Base-by-base conservation (phyloP, 2,113 vertebrate genomes). In the Aramus guarauna region DNA sequence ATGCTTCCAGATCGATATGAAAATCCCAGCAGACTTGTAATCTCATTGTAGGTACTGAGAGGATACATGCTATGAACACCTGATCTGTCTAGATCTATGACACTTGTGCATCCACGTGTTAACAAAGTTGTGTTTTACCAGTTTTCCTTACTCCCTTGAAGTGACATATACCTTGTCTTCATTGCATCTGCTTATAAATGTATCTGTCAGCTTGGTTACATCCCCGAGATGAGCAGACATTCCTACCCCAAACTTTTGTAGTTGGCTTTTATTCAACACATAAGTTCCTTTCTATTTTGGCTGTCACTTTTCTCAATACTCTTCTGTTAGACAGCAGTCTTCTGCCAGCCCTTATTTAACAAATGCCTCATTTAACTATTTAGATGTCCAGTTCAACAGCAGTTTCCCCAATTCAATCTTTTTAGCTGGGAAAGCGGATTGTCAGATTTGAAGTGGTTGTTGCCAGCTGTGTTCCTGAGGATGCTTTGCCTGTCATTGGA, bases 401-500 rank as follows among this genome's bases (percentile, higher is more conserved):
- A 0, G 48, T 60, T 84, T 55, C 37, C 79, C 47, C 5, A 0
- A 14, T 71, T 58, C 43, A 5, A 1, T 36, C 37, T 41, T 50
- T 91, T 32, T 5, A 26, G 18, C n/a, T 52, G 0, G 3, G 1
- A 34, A 37, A 37, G 21, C 4, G 1, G 10, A 45, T 43, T 48
- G 47, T 29, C n/a, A 12, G 4, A 3, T 27, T 43, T 5, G 19
- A 53, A 26, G 26, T 24, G n/a, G 11, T 27, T 36, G 3, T 16
- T 63, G 39, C 83, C 88, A 60, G 29, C 68, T 69, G 7, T 69
- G 59, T 74, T 82, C 80, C 84, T 30, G 62, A 47, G 79, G 92
- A 92, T 92, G 73, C 80, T 90, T 94, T n/a, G 14, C 53, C 93
- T 69, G 93, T 75, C 90, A 91, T 68, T 90, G 76, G 94, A 96